A percentile compares a stretch with the other conserved stretches of the same genome.
Evolutionary conservation across 2,113 vertebrate genomes (phyloP).

Genomic region (Apistogramma diplotaenia): DNA sequence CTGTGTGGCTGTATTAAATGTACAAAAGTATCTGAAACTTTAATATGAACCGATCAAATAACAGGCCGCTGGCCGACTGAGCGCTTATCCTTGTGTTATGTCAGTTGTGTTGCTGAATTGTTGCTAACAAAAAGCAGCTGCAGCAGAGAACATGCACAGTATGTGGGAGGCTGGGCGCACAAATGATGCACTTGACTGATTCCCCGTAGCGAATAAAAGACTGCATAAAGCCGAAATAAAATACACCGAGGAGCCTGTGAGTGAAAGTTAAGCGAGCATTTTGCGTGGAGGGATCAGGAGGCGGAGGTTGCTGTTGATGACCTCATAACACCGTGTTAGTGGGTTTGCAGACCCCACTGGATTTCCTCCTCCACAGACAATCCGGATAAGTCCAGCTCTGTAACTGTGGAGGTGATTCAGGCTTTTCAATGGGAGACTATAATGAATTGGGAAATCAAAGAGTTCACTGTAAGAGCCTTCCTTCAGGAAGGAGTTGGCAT

Average conservation of each 20-base stretch:
- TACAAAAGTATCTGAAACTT: background rate
- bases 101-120: background rate
- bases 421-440: slow-evolving; percentile 26
- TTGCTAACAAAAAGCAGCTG: background rate
- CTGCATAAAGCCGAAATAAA: background rate
- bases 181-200: background rate
- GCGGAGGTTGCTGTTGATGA: slow-evolving; percentile 34
- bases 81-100: background rate
- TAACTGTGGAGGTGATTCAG: background rate
- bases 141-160: background rate
- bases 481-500: slow-evolving; percentile 28
- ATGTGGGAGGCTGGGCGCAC: background rate
- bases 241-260: background rate
- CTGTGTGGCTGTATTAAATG: background rate
- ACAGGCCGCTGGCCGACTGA: background rate
- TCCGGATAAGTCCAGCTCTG: background rate
- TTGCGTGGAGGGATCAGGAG: slow-evolving; percentile 15
- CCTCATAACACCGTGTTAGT: slow-evolving; percentile 45
- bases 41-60: background rate
- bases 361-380: slow-evolving; percentile 53
- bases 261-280: background rate
- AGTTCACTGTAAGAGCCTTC: slow-evolving; percentile 34
- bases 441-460: slow-evolving; percentile 72
- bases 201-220: background rate
- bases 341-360: slow-evolving; percentile 24